phyloP scores from a whole-genome alignment of 2,797 vertebrate species.

The Paratrypauchen microcephalus region DNA sequence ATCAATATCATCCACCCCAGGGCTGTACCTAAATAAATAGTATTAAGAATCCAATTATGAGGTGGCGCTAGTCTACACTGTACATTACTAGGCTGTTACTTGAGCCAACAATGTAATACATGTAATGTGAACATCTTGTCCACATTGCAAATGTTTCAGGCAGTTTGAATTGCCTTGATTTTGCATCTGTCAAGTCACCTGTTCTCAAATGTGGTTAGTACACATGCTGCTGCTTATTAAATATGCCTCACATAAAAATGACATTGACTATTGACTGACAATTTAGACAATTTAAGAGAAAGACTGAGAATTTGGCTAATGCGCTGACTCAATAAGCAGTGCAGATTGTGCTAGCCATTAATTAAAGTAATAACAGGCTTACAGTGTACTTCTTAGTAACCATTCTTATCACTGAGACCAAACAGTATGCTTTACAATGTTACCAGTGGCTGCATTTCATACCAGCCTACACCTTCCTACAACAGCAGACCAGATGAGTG shows the following conservation, averaged over 20 bases:
- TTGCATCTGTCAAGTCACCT: slow-evolving; percentile 1
- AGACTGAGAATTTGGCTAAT: neutral
- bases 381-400: slow-evolving; percentile 11
- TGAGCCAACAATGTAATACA: neutral
- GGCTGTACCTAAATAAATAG: neutral
- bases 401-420: slow-evolving; percentile 21
- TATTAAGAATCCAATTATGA: neutral
- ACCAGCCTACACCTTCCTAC: slow-evolving; percentile 16
- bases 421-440: slow-evolving; percentile 11
- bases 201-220: neutral
- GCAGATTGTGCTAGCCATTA: slow-evolving; percentile 16
- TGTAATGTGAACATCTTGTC: slow-evolving; percentile 6
- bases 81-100: neutral
- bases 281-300: no score
- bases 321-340: neutral
- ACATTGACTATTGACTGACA: neutral
- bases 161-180: slow-evolving; percentile 2
- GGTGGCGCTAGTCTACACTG: neutral
- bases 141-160: neutral
- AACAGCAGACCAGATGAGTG: slow-evolving; percentile 35
- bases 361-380: slow-evolving; percentile 50
- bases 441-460: slow-evolving; percentile 14
- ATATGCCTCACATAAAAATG: neutral
- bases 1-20: neutral
- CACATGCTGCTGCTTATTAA: neutral